phyloP scores from a whole-genome alignment of 1,140 invertebrate genomes.

The Drosophila bifasciata region DNA sequence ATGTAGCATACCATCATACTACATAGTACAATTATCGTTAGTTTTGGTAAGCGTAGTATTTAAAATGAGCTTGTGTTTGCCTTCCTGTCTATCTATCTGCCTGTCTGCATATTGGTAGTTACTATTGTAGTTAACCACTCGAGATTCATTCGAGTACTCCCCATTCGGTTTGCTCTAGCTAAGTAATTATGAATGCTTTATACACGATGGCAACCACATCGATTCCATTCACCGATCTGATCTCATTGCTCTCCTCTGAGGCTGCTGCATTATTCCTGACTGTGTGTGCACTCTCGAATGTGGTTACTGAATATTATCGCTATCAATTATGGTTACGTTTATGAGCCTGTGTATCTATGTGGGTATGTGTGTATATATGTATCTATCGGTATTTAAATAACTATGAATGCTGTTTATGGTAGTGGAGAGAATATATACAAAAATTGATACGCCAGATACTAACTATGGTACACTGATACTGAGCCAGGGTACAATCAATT shows the following conservation, averaged over 20 bases:
- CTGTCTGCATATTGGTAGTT: conserved; percentile 32
- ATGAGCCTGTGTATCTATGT: conserved; percentile 40
- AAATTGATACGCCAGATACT: neutral
- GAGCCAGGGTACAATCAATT: too few relatives aligned
- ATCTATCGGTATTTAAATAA: conserved; percentile 44
- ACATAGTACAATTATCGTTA: conserved; percentile 62
- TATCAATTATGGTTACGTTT: conserved; percentile 5
- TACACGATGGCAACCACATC: conserved; percentile 22
- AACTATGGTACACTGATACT: too few relatives aligned
- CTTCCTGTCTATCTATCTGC: neutral
- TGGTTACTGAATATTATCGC: conserved; percentile 70
- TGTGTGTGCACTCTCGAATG: conserved; percentile 49
- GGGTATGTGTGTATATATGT: conserved; percentile 19
- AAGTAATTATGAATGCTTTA: conserved; percentile 50
- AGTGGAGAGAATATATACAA: too few relatives aligned
- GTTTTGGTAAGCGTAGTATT: conserved; percentile 79
- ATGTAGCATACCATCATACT: conserved; percentile 10
- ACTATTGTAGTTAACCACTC: conserved; percentile 5
- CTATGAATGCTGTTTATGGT: too few relatives aligned
- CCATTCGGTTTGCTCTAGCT: conserved; percentile 61
- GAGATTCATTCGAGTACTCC: neutral
- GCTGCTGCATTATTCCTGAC: conserved; percentile 34
- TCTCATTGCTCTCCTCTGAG: conserved; percentile 7
- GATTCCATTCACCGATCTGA: conserved; percentile 46
- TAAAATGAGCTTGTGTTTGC: conserved; percentile 61